Conservation (phyloP, 35 echinoderm and acorn worm genomes). For the Ophiothrix spiculata region DNA sequence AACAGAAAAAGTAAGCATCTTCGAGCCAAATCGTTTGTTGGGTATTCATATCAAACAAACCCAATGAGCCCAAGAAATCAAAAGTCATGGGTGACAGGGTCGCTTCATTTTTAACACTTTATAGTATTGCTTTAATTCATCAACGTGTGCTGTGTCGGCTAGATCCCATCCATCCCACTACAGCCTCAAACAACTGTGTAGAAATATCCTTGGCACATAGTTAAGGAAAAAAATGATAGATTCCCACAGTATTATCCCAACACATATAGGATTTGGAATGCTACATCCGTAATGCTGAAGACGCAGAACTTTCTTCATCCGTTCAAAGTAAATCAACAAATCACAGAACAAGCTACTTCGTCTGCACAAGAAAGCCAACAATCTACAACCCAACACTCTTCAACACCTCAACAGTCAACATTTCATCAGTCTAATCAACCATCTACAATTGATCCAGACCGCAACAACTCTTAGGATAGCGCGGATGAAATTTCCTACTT, state of each 20-base stretch:
- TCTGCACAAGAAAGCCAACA: not conserved
- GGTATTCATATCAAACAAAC: too few relatives aligned
- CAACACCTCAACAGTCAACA: slow-evolving; percentile 10
- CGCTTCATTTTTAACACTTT: too few relatives aligned
- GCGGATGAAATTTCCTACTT: slow-evolving; percentile 69
- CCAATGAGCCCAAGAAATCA: too few relatives aligned
- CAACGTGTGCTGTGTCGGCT: not conserved
- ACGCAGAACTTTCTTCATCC: not conserved
- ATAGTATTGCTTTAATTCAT: too few relatives aligned
- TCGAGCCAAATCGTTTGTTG: too few relatives aligned
- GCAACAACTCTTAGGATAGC: slow-evolving; percentile 47
- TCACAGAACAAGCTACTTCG: not conserved
- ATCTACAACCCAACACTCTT: not conserved
- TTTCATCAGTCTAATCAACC: not conserved
- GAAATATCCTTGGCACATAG: too few relatives aligned
- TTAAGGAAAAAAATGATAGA: too few relatives aligned
- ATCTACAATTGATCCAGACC: too few relatives aligned
- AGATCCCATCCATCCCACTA: not conserved
- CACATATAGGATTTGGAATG: slow-evolving; percentile 30
- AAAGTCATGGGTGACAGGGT: too few relatives aligned
- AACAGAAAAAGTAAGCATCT: too few relatives aligned
- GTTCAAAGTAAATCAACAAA: not conserved
- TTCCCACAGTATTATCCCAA: not conserved
- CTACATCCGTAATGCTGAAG: too few relatives aligned
- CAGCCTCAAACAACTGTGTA: not conserved